Base-by-base conservation (phyloP, 2,797 vertebrate genomes). In the Selene dorsalis region DNA sequence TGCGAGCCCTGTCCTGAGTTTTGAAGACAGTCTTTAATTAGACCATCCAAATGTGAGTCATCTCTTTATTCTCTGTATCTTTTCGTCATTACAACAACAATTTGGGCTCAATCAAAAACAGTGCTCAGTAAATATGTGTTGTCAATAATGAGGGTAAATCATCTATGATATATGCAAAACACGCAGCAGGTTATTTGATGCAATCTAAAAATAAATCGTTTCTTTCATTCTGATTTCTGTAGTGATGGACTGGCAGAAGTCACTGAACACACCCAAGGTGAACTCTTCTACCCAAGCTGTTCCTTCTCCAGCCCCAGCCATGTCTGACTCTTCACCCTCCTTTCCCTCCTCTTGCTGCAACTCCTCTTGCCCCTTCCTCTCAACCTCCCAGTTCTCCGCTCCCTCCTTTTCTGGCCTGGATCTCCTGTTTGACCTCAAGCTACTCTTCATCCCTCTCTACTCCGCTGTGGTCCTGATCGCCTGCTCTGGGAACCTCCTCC, bases 381-480 rank as follows among this genome's bases (percentile, higher is more conserved):
- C 80, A 4, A 35, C 80, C 24, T 73, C 82, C 12, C 24, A 56
- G 0, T 70, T 87, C 24, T 60, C 32, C 28, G 63, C 65, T 17
- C 60, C 92, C 0, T 70, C 93, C 24, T 97, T 97, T 78, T 86
- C 92, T 0, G 96, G 96, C n/a, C 91, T 97, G 61, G 95, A 96
- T 75, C 93, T 96, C 50, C 93, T 97, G 65, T 92, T 95, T 41
- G 78, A 94, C 61, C 89, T 97, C 69, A 96, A 96, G 84, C 94
- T 94, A 0, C 90, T 97, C 77, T 97, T 97, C 87, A 94, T 97
- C 79, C 96, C 96, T 0, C 94, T 97, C 43, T 97, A 97, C 0
- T 84, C 93, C 3, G 75, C 84, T 0, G 89, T 97, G 65, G 95
- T 96, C 41, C 87, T 93, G 0, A 94, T 97, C 53, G 96, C 96